Percentiles rank a stretch among this genome's conserved stretches.
These are phyloP conservation scores for Coelinius sp. DNA, from an alignment of 2,888 invertebrate genomes.

Conservation along the genomic window DNA sequence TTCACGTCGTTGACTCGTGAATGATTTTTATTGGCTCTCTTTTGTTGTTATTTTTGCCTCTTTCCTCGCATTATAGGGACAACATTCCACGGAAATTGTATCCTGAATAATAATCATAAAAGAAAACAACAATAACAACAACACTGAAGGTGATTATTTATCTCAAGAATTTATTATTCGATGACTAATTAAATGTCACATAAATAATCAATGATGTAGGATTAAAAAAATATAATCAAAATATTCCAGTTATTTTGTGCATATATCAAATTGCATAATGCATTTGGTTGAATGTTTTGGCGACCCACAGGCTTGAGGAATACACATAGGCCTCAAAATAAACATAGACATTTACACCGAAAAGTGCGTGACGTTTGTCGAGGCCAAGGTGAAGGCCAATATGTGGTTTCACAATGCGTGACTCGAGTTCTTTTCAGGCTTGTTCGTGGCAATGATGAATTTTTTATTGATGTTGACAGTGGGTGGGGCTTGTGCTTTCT, in stretches of 20 bases:
- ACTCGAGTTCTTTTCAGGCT: not conserved
- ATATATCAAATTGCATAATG: conserved; percentile 14
- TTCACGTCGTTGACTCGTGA: conserved; percentile 32
- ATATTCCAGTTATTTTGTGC: not conserved
- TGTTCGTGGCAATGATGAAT: not conserved
- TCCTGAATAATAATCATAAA: not conserved
- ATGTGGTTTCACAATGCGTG: conserved; percentile 35
- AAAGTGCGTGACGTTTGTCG: conserved; percentile 44
- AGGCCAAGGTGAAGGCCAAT: conserved; percentile 66
- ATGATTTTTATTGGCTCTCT: too few species aligned
- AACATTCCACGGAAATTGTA: conserved; percentile 16
- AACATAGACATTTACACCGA: conserved; percentile 26
- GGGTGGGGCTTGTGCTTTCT: not conserved
- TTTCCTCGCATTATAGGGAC: conserved; percentile 22
- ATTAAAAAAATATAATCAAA: not conserved
- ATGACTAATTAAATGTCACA: conserved; percentile 17
- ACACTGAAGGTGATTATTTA: not conserved
- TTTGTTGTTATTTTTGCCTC: conserved; percentile 21
- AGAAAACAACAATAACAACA: too few species aligned
- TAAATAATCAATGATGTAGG: not conserved
- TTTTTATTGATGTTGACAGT: not conserved
- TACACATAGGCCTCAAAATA: too few species aligned
- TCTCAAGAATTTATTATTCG: not conserved
- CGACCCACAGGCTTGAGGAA: conserved; percentile 65
- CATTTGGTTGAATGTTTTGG: conserved; percentile 58